Conservation (phyloP, 2,888 invertebrate genomes). For the Microdon myrmicae region DNA sequence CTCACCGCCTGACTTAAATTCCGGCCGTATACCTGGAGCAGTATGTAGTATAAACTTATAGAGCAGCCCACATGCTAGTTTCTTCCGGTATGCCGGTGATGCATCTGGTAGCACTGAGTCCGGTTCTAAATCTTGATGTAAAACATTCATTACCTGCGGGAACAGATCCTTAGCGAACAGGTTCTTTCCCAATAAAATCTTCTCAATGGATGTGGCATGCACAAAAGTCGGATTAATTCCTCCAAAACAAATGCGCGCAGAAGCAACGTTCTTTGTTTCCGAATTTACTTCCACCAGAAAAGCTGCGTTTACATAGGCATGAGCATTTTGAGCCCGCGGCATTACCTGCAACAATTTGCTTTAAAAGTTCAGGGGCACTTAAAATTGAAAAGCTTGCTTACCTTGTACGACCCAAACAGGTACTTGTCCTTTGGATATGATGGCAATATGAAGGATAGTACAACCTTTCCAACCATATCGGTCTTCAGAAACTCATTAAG, state of each 20-base stretch:
- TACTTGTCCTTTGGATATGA: slow-evolving; percentile 68
- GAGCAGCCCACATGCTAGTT: slow-evolving; percentile 76
- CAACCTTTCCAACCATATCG: slow-evolving; percentile 75
- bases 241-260: slow-evolving; percentile 72
- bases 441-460: slow-evolving; percentile 72
- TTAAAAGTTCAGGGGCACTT: not conserved
- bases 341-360: slow-evolving; percentile 70
- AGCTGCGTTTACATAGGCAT: slow-evolving; percentile 78
- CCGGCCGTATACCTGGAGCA: slow-evolving; percentile 68
- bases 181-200: slow-evolving; percentile 66
- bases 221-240: slow-evolving; percentile 69
- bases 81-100: slow-evolving; percentile 73
- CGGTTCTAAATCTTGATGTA: slow-evolving; percentile 74
- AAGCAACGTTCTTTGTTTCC: slow-evolving; percentile 58
- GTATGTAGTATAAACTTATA: slow-evolving; percentile 75
- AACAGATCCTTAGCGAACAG: slow-evolving; percentile 66
- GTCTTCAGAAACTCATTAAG: slow-evolving; percentile 71
- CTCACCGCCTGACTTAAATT: slow-evolving; percentile 71
- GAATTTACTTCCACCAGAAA: slow-evolving; percentile 72
- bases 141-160: slow-evolving; percentile 68
- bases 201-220: slow-evolving; percentile 71
- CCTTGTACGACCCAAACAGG: slow-evolving; percentile 76
- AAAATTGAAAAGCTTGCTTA: slow-evolving; percentile 63
- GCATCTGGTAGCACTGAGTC: slow-evolving; percentile 73
- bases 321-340: slow-evolving; percentile 77